Percentiles rank a stretch among this genome's conserved stretches.
Evolutionary conservation across 2,888 invertebrate species (phyloP).

Genomic region (Dasypolia templi): DNA sequence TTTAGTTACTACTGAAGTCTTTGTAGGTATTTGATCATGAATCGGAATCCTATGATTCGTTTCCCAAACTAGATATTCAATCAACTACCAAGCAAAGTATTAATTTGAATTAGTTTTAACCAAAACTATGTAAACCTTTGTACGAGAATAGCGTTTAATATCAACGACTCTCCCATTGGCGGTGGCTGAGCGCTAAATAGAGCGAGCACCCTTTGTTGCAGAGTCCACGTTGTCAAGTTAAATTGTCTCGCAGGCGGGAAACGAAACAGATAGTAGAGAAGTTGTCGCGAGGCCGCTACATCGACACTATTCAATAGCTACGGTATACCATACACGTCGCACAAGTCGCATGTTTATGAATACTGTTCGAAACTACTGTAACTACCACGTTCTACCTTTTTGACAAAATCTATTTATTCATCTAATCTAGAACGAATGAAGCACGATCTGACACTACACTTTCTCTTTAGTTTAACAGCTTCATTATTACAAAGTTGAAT

Average conservation of each 20-base stretch:
- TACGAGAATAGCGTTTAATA: constrained; percentile 72
- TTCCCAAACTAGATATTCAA: constrained; percentile 2
- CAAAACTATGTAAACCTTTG: constrained; percentile 54
- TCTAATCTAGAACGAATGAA: background rate
- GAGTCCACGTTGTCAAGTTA: constrained; percentile 88
- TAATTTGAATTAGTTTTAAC: constrained; percentile 24
- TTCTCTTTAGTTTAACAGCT: background rate
- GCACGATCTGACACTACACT: background rate
- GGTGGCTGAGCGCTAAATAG: constrained; percentile 83
- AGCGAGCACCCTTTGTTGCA: constrained; percentile 85
- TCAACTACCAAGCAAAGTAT: constrained; percentile 12
- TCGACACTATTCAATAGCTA: constrained; percentile 85
- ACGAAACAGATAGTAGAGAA: constrained; percentile 88
- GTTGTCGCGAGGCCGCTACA: constrained; percentile 84
- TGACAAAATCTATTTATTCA: background rate
- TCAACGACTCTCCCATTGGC: constrained; percentile 75
- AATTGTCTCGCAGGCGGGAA: constrained; percentile 89
- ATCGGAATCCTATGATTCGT: background rate
- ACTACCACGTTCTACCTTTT: constrained; percentile 34
- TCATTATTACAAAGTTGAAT: background rate
- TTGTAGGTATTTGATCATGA: constrained; percentile 2
- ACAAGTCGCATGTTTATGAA: constrained; percentile 54
- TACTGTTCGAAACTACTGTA: constrained; percentile 48
- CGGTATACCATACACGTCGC: constrained; percentile 60
- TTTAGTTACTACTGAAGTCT: constrained; percentile 4